Evolutionary conservation across 2,113 vertebrate genomes (phyloP).

Genomic region (Cebidichthys violaceus): DNA sequence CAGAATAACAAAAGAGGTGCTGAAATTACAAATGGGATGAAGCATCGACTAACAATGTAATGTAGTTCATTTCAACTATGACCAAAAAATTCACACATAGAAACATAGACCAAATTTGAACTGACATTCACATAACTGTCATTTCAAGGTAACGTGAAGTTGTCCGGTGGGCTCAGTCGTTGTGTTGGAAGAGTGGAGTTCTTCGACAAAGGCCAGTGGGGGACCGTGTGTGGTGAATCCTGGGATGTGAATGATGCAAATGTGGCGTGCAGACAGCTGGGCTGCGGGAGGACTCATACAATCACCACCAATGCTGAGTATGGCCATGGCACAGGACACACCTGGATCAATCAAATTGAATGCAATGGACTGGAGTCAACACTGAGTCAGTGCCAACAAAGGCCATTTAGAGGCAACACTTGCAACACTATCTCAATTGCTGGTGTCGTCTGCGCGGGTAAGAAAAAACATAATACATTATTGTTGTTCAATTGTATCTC

Average conservation of each 20-base stretch:
- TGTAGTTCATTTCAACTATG: background rate
- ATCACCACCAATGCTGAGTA: constrained; percentile 16
- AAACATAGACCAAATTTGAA: background rate
- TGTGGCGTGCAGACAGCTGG: constrained; percentile 68
- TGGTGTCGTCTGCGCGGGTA: constrained; percentile 73
- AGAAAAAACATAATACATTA: background rate
- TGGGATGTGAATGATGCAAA: constrained; percentile 68
- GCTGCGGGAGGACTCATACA: constrained; percentile 57
- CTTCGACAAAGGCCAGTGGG: constrained; percentile 67
- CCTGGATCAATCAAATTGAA: constrained; percentile 56
- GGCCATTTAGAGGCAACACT: background rate
- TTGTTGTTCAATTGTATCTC: no score
- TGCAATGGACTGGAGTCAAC: constrained; percentile 64
- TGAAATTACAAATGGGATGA: background rate
- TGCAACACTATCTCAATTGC: constrained; percentile 68
- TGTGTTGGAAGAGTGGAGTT: constrained; percentile 74
- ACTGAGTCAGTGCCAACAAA: constrained; percentile 57
- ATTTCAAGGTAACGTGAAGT: constrained; percentile 68
- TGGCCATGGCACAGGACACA: constrained; percentile 28
- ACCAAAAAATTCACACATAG: background rate
- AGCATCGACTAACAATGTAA: background rate
- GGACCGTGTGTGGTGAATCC: constrained; percentile 66
- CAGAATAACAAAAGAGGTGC: background rate
- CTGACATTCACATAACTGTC: background rate
- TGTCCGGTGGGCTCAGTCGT: constrained; percentile 47